A percentile compares a stretch with the other conserved stretches of the same genome.
phyloP scores from a whole-genome alignment of 2,797 vertebrate species.

The Necrosyrtes monachus region DNA sequence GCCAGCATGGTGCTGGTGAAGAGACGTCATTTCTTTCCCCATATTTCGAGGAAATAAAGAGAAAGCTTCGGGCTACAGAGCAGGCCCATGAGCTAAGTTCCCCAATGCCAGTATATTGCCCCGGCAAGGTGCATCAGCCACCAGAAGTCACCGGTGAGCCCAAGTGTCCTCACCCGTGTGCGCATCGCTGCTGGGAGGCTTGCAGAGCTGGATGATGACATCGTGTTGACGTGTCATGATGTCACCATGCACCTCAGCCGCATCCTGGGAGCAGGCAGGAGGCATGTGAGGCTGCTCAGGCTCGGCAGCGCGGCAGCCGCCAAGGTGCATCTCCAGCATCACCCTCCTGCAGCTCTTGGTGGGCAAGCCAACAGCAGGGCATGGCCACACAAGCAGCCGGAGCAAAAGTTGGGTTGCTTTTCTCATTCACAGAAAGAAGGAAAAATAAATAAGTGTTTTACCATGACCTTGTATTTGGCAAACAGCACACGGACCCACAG shows the following conservation, averaged over 20 bases:
- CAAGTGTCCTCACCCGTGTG: background rate
- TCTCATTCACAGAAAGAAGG: background rate
- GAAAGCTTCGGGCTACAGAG: background rate
- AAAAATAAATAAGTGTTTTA: background rate
- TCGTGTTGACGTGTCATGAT: background rate
- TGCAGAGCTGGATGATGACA: background rate
- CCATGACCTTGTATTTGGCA: background rate
- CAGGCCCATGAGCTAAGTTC: background rate
- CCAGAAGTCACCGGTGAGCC: background rate
- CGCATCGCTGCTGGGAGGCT: background rate
- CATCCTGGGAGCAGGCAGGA: fast-evolving
- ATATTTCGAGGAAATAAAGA: background rate
- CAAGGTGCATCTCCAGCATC: background rate
- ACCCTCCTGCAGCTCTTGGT: background rate
- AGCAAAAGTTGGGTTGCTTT: background rate
- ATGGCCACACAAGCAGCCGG: fast-evolving
- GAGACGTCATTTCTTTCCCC: background rate
- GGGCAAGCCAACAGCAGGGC: too few species aligned
- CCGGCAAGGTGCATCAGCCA: background rate
- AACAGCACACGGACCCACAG: fast-evolving
- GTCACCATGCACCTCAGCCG: background rate
- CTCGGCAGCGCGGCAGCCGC: background rate
- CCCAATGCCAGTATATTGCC: fast-evolving
- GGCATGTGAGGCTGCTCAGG: fast-evolving
- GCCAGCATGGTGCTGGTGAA: background rate